Base-by-base conservation (phyloP, 2,113 vertebrate genomes). In the Alethe castanea region DNA sequence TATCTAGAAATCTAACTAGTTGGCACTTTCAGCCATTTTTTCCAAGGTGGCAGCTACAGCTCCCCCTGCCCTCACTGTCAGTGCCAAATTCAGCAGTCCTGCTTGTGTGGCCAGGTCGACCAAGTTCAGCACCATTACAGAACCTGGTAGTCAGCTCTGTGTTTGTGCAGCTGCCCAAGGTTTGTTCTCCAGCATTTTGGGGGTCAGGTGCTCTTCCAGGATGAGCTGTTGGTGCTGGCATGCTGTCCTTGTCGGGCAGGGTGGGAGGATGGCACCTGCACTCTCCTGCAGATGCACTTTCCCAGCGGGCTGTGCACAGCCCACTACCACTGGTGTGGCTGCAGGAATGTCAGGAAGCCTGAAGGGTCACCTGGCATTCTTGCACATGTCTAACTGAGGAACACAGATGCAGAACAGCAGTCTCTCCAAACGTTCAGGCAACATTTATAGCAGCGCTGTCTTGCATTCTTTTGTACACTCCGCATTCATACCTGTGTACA, bases 91-190 rank as follows among this genome's bases (percentile, higher is more conserved):
- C 90, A 45, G 61, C 62, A 94, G 82, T 80, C 86, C 66, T 81
- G 62, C 56, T 67, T 96, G 87, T 92, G 93, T 78, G 77, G 82
- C 81, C 94, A 83, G 70, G 92, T 87, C 1, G 7, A 81, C 91
- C 87, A 93, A 95, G 86, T 87, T 94, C 96, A 95, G 72, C 31
- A 81, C 66, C 65, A 25, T 71, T 87, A 87, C 33, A 91, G 90
- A 96, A 82, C 50, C 48, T 81, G 38, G 48, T 56, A 94, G 70
- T 94, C 92, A 96, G 38, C 22, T 82, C 44, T 48, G 59, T 95
- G 84, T 96, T 96, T 95, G 76, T 61, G 86, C 94, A 96, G 91
- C 81, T 96, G 94, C 59, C 72, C 1, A 0, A 71, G 77, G 73
- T 78, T 95, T 92, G 74, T 36, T 87, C 54, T 94, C 62, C 85